Evolutionary conservation across 2,113 vertebrate species (phyloP).

Genomic region (Etheostoma spectabile): DNA sequence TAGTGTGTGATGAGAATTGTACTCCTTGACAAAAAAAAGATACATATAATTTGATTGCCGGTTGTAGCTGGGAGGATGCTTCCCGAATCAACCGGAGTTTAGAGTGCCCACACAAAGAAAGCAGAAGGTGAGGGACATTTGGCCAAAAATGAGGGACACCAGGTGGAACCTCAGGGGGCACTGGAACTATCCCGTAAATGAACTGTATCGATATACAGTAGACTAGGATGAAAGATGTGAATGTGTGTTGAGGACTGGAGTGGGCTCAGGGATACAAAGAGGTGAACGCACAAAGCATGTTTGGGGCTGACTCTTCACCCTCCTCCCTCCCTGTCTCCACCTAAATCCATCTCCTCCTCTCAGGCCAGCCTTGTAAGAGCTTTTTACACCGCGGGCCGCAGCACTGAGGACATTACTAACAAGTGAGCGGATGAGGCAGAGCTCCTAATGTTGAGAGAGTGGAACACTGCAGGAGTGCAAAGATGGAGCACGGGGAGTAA

Average conservation of each 20-base stretch:
- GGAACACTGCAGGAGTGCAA: conserved; percentile 38
- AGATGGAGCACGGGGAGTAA: conserved; percentile 49
- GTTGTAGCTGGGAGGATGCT: too few species aligned
- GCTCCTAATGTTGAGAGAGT: conserved; percentile 66
- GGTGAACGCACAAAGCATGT: conserved; percentile 34
- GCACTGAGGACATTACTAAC: conserved; percentile 57
- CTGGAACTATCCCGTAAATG: too few species aligned
- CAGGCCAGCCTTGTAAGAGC: conserved; percentile 56
- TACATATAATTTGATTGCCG: too few species aligned
- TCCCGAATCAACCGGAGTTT: too few species aligned
- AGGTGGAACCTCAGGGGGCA: too few species aligned
- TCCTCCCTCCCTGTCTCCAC: conserved; percentile 21
- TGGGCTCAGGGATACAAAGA: not conserved
- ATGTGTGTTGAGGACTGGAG: conserved; percentile 12
- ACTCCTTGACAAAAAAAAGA: too few species aligned
- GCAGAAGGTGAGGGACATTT: too few species aligned
- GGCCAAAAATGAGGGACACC: too few species aligned
- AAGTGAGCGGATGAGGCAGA: conserved; percentile 56
- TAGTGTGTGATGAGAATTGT: too few species aligned
- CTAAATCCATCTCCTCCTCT: conserved; percentile 49
- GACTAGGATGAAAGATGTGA: not conserved
- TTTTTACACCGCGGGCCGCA: conserved; percentile 57
- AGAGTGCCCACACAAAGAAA: too few species aligned
- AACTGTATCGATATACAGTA: too few species aligned
- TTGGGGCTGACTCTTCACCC: conserved; percentile 27